A percentile compares a stretch with the other conserved stretches of the same genome.
phyloP scores from a whole-genome alignment of 2,797 vertebrate species.

The Leptatherina wallacei region DNA sequence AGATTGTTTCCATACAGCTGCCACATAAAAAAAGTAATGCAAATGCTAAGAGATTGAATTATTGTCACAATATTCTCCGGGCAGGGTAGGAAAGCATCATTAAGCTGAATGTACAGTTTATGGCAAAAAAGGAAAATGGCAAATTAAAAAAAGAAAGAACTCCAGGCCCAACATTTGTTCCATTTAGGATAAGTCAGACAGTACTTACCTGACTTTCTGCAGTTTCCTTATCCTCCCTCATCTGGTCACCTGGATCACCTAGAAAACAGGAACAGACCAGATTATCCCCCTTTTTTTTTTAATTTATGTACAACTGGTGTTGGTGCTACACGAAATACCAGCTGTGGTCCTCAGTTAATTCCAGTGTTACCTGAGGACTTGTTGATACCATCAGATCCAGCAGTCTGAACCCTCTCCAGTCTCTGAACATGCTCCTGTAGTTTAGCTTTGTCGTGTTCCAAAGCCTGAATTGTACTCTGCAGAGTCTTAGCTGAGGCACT shows the following conservation, averaged over 20 bases:
- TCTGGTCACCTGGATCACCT: conserved; percentile 85
- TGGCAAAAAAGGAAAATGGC: conserved; percentile 1
- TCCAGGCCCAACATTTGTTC: background rate
- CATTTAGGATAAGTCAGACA: background rate
- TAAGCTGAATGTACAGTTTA: conserved; percentile 17
- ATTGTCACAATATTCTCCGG: background rate
- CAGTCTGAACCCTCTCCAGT: conserved; percentile 87
- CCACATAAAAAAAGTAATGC: conserved; percentile 11
- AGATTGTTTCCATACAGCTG: conserved; percentile 45
- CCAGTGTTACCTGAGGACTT: conserved; percentile 82
- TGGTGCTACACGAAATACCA: background rate
- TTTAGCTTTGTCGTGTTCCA: conserved; percentile 89
- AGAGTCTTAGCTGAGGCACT: conserved; percentile 86
- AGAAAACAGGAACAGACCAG: conserved; percentile 22
- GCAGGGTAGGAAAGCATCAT: conserved; percentile 45
- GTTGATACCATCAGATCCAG: conserved; percentile 73
- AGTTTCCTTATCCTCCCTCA: conserved; percentile 86
- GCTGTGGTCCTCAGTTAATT: background rate
- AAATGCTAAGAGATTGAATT: background rate
- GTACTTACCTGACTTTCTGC: conserved; percentile 89
- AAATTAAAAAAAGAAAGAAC: background rate
- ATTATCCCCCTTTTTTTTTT: background rate
- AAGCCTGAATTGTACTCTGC: conserved; percentile 86
- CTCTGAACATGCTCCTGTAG: conserved; percentile 89
- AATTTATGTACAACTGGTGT: background rate